Percentiles rank a stretch among this genome's conserved stretches.
phyloP scores from a whole-genome alignment of 2,888 invertebrate genomes.

The Eristalis pertinax region DNA sequence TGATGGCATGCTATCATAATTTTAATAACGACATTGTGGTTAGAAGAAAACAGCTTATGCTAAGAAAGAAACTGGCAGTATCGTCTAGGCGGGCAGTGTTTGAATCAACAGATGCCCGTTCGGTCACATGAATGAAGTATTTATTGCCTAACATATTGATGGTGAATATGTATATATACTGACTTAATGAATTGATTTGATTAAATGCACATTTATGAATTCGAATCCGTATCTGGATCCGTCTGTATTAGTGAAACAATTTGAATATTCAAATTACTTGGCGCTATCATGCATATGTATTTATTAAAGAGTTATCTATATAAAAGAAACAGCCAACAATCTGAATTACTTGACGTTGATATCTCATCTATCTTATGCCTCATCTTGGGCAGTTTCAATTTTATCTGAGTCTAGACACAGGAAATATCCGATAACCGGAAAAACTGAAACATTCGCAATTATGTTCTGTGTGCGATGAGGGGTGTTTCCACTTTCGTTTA shows the following conservation, averaged over 20 bases:
- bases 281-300: constrained; percentile 13
- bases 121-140: constrained; percentile 29
- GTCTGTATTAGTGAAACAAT: constrained; percentile 18
- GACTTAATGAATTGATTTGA: constrained; percentile 42
- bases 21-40: neutral
- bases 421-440: constrained; percentile 13
- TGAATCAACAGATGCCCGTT: constrained; percentile 6
- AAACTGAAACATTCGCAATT: neutral
- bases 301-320: neutral
- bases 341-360: no score
- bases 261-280: constrained; percentile 35
- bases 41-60: no score
- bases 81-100: neutral
- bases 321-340: neutral
- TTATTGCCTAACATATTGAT: constrained; percentile 36
- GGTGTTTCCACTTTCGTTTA: neutral
- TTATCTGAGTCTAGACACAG: neutral
- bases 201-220: constrained; percentile 34
- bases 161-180: constrained; percentile 5
- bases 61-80: no score
- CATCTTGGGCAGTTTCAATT: no score
- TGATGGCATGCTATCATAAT: neutral
- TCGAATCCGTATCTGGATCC: constrained; percentile 5
- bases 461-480: neutral
- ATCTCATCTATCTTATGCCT: no score